These are phyloP conservation scores for Sinelater perroti DNA, from an alignment of 2,888 invertebrate genomes.

Conservation along the genomic window DNA sequence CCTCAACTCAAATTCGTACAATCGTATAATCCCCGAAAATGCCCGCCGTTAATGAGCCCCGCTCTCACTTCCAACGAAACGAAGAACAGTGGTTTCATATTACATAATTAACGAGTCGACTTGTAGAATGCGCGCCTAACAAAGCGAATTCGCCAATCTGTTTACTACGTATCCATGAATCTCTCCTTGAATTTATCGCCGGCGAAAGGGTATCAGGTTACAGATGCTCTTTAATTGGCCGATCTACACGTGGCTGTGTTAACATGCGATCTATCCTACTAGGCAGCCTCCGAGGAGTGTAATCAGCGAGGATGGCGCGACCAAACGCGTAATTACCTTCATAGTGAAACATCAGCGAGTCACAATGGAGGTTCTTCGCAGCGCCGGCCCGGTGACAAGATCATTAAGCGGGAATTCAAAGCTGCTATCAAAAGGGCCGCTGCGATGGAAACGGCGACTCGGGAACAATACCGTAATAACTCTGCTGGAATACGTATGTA, in stretches of 20 bases:
- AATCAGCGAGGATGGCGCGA: background rate
- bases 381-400: slow-evolving; percentile 13
- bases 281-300: too few species aligned
- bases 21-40: too few species aligned
- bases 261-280: too few species aligned
- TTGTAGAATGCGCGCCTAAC: slow-evolving; percentile 6
- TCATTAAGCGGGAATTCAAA: slow-evolving; percentile 11
- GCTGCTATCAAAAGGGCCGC: slow-evolving; percentile 11
- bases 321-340: background rate
- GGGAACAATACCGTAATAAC: slow-evolving; percentile 11
- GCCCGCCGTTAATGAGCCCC: too few species aligned
- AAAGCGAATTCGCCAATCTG: slow-evolving; percentile 2
- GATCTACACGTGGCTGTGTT: background rate
- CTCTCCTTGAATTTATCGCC: slow-evolving; percentile 1
- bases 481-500: background rate
- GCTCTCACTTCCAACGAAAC: slow-evolving; percentile 5
- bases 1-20: too few species aligned
- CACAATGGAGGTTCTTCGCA: background rate
- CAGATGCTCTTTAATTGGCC: slow-evolving; percentile 6
- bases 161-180: background rate
- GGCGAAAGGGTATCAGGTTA: slow-evolving; percentile 5
- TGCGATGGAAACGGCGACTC: slow-evolving; percentile 3
- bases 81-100: background rate
- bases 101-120: slow-evolving; percentile 13
- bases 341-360: slow-evolving; percentile 7